Evolutionary conservation across 2,113 vertebrate genomes (phyloP).

Genomic region (Nyctereutes procyonoides): DNA sequence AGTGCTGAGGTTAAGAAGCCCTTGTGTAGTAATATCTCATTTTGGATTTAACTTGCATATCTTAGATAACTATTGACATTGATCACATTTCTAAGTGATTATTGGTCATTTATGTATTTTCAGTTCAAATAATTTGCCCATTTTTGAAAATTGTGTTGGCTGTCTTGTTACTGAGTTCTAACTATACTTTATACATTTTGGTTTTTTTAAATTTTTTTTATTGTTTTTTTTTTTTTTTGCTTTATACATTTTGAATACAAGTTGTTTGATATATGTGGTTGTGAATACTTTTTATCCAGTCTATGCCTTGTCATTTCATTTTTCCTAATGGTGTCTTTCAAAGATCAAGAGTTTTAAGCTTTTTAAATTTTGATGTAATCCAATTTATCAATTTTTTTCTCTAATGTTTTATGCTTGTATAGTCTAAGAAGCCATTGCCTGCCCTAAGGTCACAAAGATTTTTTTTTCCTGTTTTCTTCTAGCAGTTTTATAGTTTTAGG

Average conservation of each 20-base stretch:
- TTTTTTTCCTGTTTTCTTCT: constrained; percentile 19
- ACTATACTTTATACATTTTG: not conserved
- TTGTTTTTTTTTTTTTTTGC: too few species aligned
- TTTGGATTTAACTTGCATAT: not conserved
- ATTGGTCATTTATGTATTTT: not conserved
- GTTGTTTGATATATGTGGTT: not conserved
- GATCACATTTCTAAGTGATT: not conserved
- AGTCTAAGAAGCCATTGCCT: not conserved
- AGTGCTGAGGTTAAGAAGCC: not conserved
- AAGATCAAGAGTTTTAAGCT: not conserved
- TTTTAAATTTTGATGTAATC: not conserved
- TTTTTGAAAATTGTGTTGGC: not conserved
- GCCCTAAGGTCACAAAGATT: not conserved
- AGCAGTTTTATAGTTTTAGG: constrained; percentile 13
- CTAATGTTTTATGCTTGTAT: not conserved
- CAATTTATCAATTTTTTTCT: not conserved
- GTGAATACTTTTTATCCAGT: constrained; percentile 4
- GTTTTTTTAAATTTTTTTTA: too few species aligned
- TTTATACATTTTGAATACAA: constrained; percentile 2
- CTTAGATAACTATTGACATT: not conserved
- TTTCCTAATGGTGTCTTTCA: not conserved
- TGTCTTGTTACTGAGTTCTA: not conserved
- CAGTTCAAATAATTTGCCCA: not conserved
- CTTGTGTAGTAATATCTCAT: not conserved
- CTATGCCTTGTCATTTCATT: not conserved